Base-by-base conservation (phyloP, 2,888 invertebrate genomes). In the Nudaria mundana region DNA sequence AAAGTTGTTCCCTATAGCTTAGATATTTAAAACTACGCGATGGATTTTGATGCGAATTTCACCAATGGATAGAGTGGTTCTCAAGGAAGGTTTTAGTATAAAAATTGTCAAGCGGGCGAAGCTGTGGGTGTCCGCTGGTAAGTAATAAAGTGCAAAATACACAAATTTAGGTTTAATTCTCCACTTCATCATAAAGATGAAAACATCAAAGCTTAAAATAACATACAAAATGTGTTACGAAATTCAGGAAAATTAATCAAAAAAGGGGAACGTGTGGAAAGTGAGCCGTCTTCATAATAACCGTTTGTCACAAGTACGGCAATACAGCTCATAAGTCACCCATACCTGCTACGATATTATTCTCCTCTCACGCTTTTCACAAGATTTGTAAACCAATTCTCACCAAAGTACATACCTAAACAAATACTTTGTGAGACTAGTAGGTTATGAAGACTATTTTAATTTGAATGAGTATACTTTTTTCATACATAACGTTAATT, bases 221-320 rank as follows among this genome's bases (percentile, higher is more conserved):
- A 42, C 13, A 25, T 38, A 14, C 13, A 28, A 56, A 56, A 48
- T 33, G 30, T 44, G 49, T 60, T 47, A 54, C 30, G 49, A 49
- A 57, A 56, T 56, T 41, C 10, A 32, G 44, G 37, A 30, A 62
- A 45, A 56, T 52, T 63, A 63, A 59, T 62, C 63, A n/a, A n/a
- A 63, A 55, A 59, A 56, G 60, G 32, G 50, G 42, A 48, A 48
- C 62, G 66, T 61, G 66, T 66, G 67, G 63, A 63, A 68, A 72
- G 63, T 67, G 65, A 69, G 68, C 59, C 63, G 62, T 71, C 71
- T 71, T 67, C 70, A 68, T 70, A 68, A 70, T 65, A 71, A 70
- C 69, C 69, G 68, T 70, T 75, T 74, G 71, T 74, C 74, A 71
- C 66, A 56, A 55, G 65, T 55, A 62, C 60, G 63, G 71, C 71